A percentile compares a stretch with the other conserved stretches of the same genome.
Conservation (phyloP, 2,888 invertebrate species). For the Platycnemis pennipes region DNA sequence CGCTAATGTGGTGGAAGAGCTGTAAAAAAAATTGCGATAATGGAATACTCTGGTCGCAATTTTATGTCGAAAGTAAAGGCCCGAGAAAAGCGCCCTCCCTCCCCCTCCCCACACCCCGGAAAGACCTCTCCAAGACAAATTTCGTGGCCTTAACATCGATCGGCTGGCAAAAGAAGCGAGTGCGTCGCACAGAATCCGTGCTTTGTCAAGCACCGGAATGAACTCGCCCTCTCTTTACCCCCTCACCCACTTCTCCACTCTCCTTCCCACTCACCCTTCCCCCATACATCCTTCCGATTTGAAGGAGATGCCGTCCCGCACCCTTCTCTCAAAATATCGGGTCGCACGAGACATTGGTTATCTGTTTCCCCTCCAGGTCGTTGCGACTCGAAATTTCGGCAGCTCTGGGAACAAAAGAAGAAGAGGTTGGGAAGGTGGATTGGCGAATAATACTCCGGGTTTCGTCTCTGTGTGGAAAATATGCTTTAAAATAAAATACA, state of each 20-base stretch:
- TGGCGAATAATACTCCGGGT: too few species aligned
- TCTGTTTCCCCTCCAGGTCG: neutral
- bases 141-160: neutral
- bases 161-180: neutral
- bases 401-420: neutral
- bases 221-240: neutral
- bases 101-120: too few species aligned
- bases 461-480: neutral
- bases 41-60: slow-evolving; percentile 71
- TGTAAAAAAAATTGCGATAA: neutral
- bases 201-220: neutral
- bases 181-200: neutral
- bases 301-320: neutral
- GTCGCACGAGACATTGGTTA: neutral
- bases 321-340: neutral
- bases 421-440: too few species aligned
- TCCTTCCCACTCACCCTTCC: neutral
- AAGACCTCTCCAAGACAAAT: slow-evolving; percentile 69
- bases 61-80: slow-evolving; percentile 71
- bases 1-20: neutral
- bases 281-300: neutral
- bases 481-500: neutral
- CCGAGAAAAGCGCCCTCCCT: slow-evolving; percentile 37
- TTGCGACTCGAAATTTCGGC: neutral
- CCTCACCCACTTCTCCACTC: neutral